phyloP scores from a whole-genome alignment of 2,888 invertebrate species.

The Phoronis australis region DNA sequence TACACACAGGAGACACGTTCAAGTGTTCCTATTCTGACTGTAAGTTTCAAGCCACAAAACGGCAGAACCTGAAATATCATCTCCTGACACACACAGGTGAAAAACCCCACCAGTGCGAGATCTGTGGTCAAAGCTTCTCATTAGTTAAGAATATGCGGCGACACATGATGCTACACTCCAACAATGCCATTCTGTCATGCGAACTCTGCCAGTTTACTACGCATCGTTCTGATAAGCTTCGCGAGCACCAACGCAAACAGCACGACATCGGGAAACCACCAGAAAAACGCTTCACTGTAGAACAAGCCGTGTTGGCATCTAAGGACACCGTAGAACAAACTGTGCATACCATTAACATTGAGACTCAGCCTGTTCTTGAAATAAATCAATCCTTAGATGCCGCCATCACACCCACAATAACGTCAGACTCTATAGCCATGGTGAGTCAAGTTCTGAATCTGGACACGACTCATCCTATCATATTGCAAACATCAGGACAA shows the following conservation, averaged over 20 bases:
- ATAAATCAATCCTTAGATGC: too few species aligned
- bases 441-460: too few species aligned
- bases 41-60: slow-evolving; percentile 54
- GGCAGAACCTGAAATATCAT: slow-evolving; percentile 58
- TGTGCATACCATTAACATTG: too few species aligned
- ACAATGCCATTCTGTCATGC: slow-evolving; percentile 48
- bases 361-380: too few species aligned
- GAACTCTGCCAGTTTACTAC: slow-evolving; percentile 54
- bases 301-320: too few species aligned
- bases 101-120: slow-evolving; percentile 59
- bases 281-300: slow-evolving; percentile 22
- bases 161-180: slow-evolving; percentile 48
- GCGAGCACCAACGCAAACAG: slow-evolving; percentile 55
- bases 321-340: too few species aligned
- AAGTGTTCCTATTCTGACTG: slow-evolving; percentile 56
- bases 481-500: too few species aligned
- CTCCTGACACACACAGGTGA: slow-evolving; percentile 59
- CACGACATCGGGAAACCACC: slow-evolving; percentile 42
- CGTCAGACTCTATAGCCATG: too few species aligned
- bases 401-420: too few species aligned
- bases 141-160: slow-evolving; percentile 57
- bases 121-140: slow-evolving; percentile 60
- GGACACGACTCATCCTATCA: too few species aligned
- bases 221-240: slow-evolving; percentile 58
- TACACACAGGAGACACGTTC: slow-evolving; percentile 57